Conservation (phyloP, 2,797 vertebrate species). For the Malacoctenus gilli region DNA sequence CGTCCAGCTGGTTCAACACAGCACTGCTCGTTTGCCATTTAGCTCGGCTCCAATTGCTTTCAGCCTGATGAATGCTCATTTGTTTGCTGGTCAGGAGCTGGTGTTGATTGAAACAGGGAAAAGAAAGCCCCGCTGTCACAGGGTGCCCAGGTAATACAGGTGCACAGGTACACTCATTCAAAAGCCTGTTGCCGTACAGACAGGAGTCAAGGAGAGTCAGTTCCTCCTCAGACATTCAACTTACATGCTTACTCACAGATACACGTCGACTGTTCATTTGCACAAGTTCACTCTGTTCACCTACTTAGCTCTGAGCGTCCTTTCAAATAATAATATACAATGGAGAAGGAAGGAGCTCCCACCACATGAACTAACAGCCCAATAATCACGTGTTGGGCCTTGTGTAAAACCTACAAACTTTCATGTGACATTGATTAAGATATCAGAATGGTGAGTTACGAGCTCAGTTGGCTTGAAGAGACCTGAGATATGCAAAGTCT, state of each 20-base stretch:
- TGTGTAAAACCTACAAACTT: too few relatives aligned
- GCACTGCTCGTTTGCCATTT: not conserved
- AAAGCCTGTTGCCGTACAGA: not conserved
- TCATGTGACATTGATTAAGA: too few relatives aligned
- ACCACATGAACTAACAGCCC: too few relatives aligned
- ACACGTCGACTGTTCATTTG: too few relatives aligned
- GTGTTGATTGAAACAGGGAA: not conserved
- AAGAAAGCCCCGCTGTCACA: not conserved
- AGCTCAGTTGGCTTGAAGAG: too few relatives aligned
- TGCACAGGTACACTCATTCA: slow-evolving; percentile 11
- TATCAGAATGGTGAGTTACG: too few relatives aligned
- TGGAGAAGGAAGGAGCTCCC: too few relatives aligned
- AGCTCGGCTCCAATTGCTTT: not conserved
- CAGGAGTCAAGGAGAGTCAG: not conserved
- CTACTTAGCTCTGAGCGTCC: too few relatives aligned
- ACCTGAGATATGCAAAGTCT: too few relatives aligned
- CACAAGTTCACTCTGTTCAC: too few relatives aligned
- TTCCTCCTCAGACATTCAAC: not conserved
- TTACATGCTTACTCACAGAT: not conserved
- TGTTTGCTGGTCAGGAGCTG: slow-evolving; percentile 1
- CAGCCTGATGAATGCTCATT: not conserved
- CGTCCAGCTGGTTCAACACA: slow-evolving; percentile 15
- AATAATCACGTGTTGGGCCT: too few relatives aligned
- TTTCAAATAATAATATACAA: too few relatives aligned
- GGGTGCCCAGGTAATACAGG: slow-evolving; percentile 29